Percentiles rank a stretch among this genome's conserved stretches.
phyloP scores from a whole-genome alignment of 2,888 invertebrate genomes.

The Polydrusus cervinus region DNA sequence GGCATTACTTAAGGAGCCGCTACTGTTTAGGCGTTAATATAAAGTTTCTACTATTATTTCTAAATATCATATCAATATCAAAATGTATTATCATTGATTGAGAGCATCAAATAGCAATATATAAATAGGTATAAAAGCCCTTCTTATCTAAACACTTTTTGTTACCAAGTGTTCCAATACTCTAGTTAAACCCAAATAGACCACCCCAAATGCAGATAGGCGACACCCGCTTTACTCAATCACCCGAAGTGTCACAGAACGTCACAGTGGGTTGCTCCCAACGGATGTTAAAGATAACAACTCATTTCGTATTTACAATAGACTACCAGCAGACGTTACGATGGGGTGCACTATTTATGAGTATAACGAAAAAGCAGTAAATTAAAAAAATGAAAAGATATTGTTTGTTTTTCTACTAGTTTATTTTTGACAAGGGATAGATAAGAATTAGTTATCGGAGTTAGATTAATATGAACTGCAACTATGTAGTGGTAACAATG shows the following conservation, averaged over 20 bases:
- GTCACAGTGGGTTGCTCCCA: conserved; percentile 51
- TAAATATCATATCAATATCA: no score
- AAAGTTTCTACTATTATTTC: no score
- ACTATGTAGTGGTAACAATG: no score
- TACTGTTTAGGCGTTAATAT: no score
- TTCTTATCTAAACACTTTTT: conserved; percentile 29
- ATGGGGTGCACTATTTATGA: conserved; percentile 41
- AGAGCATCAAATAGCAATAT: neutral
- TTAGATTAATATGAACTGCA: neutral
- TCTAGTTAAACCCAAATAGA: conserved; percentile 39
- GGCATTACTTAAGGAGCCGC: no score
- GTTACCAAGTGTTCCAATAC: neutral
- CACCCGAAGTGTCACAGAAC: conserved; percentile 50
- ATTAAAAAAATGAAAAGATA: conserved; percentile 45
- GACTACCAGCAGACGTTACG: conserved; percentile 37
- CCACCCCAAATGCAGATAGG: conserved; percentile 36
- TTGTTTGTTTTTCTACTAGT: conserved; percentile 40
- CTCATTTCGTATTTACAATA: conserved; percentile 52
- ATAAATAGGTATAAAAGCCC: neutral
- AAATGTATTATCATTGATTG: neutral
- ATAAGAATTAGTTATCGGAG: neutral
- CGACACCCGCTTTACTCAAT: conserved; percentile 50
- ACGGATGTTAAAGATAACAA: conserved; percentile 53
- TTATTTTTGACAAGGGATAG: conserved; percentile 29
- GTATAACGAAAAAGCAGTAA: conserved; percentile 31